These are phyloP conservation scores for Aphelenchoides fujianensis DNA, from an alignment of 1,140 invertebrate genomes.

Conservation along the genomic window DNA sequence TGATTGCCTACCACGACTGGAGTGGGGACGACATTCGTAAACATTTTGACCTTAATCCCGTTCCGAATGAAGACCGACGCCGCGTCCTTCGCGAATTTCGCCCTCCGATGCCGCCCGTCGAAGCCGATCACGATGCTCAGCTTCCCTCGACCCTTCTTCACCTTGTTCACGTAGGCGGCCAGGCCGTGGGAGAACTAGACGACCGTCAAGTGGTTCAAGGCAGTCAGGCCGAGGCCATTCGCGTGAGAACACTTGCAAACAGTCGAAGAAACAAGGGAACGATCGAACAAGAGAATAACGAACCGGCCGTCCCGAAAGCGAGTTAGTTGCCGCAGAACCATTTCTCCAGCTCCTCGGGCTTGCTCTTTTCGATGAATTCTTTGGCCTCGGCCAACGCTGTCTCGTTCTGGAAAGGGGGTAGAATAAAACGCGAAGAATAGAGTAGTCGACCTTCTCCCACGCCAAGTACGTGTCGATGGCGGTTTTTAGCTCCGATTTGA, in stretches of 20 bases:
- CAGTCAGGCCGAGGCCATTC: constrained; percentile 87
- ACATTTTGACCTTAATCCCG: constrained; percentile 79
- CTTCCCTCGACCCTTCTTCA: constrained; percentile 60
- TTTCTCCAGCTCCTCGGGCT: constrained; percentile 66
- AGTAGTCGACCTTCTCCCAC: constrained; percentile 68
- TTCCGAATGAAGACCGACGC: constrained; percentile 76
- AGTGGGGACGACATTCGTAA: constrained; percentile 78
- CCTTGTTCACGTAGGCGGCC: constrained; percentile 72
- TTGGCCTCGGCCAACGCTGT: constrained; percentile 66
- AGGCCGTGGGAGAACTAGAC: constrained; percentile 92
- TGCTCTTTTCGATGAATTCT: constrained; percentile 64
- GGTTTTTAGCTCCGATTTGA: constrained; percentile 66
- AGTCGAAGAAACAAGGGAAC: too few species aligned
- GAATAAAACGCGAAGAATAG: constrained; percentile 19
- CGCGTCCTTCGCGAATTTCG: constrained; percentile 85
- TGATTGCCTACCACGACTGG: constrained; percentile 69
- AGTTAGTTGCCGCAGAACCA: constrained; percentile 63
- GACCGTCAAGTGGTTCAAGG: constrained; percentile 95
- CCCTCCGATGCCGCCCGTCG: constrained; percentile 89
- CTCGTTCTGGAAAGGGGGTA: constrained; percentile 65
- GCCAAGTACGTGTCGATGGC: constrained; percentile 70
- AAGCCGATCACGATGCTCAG: constrained; percentile 84
- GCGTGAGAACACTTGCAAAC: constrained; percentile 78
- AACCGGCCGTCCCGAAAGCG: constrained; percentile 74
- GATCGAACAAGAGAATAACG: neutral